Evolutionary conservation across 30 jellyfish, hydroid and myxozoan genomes (phyloP).

Genomic region (Clytia hemisphaerica): DNA sequence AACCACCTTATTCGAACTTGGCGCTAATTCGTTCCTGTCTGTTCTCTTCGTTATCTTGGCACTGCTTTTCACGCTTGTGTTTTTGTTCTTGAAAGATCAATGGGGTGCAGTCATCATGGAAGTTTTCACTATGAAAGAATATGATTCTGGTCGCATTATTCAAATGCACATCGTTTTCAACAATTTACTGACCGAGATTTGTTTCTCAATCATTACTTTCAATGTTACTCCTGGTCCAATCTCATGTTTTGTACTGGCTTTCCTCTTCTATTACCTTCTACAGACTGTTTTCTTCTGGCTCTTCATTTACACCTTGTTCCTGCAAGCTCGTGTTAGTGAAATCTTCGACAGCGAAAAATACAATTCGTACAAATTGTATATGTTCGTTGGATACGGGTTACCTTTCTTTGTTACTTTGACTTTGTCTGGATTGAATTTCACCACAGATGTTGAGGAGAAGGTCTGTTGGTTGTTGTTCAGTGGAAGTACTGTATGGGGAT

Average conservation of each 20-base stretch:
- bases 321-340: conserved; percentile 59
- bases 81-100: conserved; percentile 69
- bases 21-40: conserved; percentile 64
- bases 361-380: conserved; percentile 78
- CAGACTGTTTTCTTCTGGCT: conserved; percentile 91
- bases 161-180: conserved; percentile 79
- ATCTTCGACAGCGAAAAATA: conserved; percentile 66
- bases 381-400: conserved; percentile 74
- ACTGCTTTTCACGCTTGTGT: conserved; percentile 59
- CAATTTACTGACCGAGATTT: conserved; percentile 63
- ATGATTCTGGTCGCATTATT: conserved; percentile 87
- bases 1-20: conserved; percentile 40
- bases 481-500: conserved; percentile 96
- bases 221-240: conserved; percentile 51
- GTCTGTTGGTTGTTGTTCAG: conserved; percentile 85
- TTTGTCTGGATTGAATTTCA: conserved; percentile 65
- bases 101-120: conserved; percentile 75
- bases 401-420: conserved; percentile 85
- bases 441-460: conserved; percentile 33
- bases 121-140: conserved; percentile 44
- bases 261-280: conserved; percentile 67
- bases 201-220: conserved; percentile 63
- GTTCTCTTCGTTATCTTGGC: conserved; percentile 60
- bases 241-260: conserved; percentile 68
- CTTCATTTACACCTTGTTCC: conserved; percentile 66